A percentile compares a stretch with the other conserved stretches of the same genome.
phyloP scores from a whole-genome alignment of 2,888 invertebrate genomes.

The Spatulosminthurus flaviceps region DNA sequence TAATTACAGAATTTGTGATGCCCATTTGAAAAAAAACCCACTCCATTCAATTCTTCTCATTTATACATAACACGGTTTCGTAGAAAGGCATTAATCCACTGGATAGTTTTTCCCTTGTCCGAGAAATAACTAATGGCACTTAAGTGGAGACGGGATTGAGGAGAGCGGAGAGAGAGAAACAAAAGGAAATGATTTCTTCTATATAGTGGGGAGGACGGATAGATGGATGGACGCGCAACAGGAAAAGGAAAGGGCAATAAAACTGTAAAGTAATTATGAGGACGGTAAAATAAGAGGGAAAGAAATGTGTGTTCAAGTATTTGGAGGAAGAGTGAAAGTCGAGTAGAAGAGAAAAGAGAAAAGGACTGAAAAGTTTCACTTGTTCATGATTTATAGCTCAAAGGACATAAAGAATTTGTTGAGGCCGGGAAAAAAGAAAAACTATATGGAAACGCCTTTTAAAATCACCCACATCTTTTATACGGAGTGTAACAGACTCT shows the following conservation, averaged over 20 bases:
- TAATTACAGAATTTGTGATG: constrained; percentile 11
- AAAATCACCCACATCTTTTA: not conserved
- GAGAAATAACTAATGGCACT: constrained; percentile 4
- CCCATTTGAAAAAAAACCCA: not conserved
- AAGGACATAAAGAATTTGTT: constrained; percentile 35
- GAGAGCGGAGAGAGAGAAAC: not conserved
- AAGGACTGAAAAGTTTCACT: constrained; percentile 34
- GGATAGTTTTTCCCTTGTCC: not conserved
- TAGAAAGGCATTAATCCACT: constrained; percentile 5
- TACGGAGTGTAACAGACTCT: not conserved
- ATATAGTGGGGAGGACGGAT: not conserved
- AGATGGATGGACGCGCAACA: constrained; percentile 22
- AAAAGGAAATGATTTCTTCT: too few species aligned
- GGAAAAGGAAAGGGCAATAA: constrained; percentile 32
- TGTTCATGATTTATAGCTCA: constrained; percentile 33
- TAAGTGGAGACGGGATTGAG: not conserved
- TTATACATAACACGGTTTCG: too few species aligned
- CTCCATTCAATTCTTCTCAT: not conserved
- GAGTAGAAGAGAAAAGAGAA: not conserved
- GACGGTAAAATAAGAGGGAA: constrained; percentile 26
- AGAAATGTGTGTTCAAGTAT: constrained; percentile 16
- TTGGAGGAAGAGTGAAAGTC: not conserved
- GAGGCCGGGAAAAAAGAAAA: not conserved
- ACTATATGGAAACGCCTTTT: constrained; percentile 8
- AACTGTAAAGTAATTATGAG: constrained; percentile 36